Evolutionary conservation across 2,797 vertebrate species (phyloP), one percentile per base, ranked within the genome.

Genomic region (Alectoris magna): DNA sequence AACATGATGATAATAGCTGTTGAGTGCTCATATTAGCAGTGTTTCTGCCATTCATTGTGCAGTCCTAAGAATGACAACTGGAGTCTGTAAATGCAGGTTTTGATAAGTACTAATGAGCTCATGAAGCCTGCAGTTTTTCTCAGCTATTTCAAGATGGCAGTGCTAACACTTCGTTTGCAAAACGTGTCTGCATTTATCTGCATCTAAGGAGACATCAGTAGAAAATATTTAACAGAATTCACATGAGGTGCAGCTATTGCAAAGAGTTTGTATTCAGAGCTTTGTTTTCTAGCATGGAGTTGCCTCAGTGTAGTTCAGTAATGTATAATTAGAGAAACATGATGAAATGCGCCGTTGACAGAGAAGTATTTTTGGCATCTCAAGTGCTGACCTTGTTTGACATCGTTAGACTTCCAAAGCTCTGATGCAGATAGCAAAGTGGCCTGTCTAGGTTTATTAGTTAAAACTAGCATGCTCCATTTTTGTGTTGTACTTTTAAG

Each of bases 351-450:
- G 60, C 64, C 93, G 88, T 82, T 91, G 92, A 90, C 87, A 88
- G 84, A 56, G n/a, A 91, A 90, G 60, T 89, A 90, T 94, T 91
- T 84, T 55, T 93, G 88, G 87, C 84, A 95, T 95, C 88, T 90
- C 74, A 66, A 68, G 70, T 70, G 29, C 51, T 93, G 86, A 67
- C 74, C 83, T 88, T 6, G 62, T 39, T 1, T 60, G 90, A 64
- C 86, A 90, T 78, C 8, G 6, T 38, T 26, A 31, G 59, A 31
- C 55, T 67, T 94, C 27, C 14, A 53, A 38, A 85, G 31, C 85
- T 93, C 43, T 46, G 38, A 55, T 69, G 48, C 36, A 73, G 31
- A 29, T 8, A 44, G 44, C 36, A 0, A 86, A 56, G 51, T 72
- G 83, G 29, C 36, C 78, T 81, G 29, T 84, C 16, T 38, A 11